Percentiles rank a stretch among this genome's conserved stretches.
Evolutionary conservation across 2,888 invertebrate genomes (phyloP).

Genomic region (Agrotis clavis): DNA sequence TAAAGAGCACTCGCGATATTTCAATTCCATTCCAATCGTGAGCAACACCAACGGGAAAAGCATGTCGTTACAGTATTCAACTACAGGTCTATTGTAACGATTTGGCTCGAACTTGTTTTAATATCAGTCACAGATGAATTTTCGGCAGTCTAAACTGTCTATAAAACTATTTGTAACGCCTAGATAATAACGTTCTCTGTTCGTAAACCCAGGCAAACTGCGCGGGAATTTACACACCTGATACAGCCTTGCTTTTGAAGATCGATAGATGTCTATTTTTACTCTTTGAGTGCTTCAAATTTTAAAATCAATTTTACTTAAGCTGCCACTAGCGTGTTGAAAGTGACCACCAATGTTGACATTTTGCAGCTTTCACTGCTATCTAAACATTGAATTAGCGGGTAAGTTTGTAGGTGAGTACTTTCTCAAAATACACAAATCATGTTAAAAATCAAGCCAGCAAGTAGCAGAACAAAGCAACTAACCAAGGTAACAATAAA

Average conservation of each 20-base stretch:
- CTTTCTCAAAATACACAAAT: constrained; percentile 30
- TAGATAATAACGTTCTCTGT: neutral
- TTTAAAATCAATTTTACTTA: constrained; percentile 35
- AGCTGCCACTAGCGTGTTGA: constrained; percentile 10
- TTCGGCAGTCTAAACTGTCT: too few relatives aligned
- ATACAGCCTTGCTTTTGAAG: constrained; percentile 27
- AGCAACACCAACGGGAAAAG: constrained; percentile 29
- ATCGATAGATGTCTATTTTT: constrained; percentile 55
- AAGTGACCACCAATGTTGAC: constrained; percentile 43
- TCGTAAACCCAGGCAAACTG: neutral
- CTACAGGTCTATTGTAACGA: neutral
- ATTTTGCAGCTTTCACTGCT: constrained; percentile 47
- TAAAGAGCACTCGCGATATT: constrained; percentile 13
- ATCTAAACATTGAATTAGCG: constrained; percentile 43
- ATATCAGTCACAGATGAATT: neutral
- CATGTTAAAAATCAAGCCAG: constrained; percentile 7
- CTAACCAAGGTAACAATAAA: constrained; percentile 17
- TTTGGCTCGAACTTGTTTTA: neutral
- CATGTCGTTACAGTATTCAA: constrained; percentile 7
- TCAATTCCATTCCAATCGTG: neutral
- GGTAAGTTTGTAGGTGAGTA: neutral
- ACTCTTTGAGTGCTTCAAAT: constrained; percentile 23
- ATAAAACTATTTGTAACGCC: neutral
- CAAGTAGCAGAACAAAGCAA: constrained; percentile 26
- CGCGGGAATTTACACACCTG: constrained; percentile 41